Conservation (phyloP, 2,113 vertebrate genomes). For the Macquaria ambigua region DNA sequence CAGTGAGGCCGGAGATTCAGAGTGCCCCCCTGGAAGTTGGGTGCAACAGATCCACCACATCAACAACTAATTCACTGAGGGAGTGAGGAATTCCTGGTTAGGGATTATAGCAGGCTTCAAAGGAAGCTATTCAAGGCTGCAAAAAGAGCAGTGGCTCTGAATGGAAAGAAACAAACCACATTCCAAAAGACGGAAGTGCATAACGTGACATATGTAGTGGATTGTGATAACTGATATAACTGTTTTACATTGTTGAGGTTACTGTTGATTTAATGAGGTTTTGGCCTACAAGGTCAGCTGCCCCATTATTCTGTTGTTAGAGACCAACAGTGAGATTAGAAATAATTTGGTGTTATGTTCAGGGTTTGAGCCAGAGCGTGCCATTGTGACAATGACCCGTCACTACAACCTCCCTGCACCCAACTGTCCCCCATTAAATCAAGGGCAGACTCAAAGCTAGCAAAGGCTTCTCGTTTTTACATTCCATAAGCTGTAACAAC, state of each 20-base stretch:
- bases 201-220: background rate
- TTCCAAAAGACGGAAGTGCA: constrained; percentile 9
- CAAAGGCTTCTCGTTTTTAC: background rate
- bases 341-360: constrained; percentile 27
- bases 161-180: constrained; percentile 27
- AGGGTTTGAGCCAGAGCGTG: background rate
- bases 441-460: background rate
- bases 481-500: background rate
- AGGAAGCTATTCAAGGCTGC: constrained; percentile 29
- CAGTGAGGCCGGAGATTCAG: constrained; percentile 13
- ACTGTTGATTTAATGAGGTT: constrained; percentile 24
- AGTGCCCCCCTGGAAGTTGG: constrained; percentile 27
- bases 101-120: constrained; percentile 53
- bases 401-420: background rate
- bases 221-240: constrained; percentile 7
- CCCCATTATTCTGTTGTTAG: constrained; percentile 25
- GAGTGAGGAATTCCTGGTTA: constrained; percentile 49
- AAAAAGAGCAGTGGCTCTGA: constrained; percentile 16
- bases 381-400: constrained; percentile 3
- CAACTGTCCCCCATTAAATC: constrained; percentile 10
- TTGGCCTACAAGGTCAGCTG: constrained; percentile 20
- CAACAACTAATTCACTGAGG: constrained; percentile 46
- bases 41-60: constrained; percentile 50
- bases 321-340: constrained; percentile 19
- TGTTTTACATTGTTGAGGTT: background rate